These are phyloP conservation scores for Coecobrya sp. DNA, from an alignment of 2,888 invertebrate species.

Conservation along the genomic window DNA sequence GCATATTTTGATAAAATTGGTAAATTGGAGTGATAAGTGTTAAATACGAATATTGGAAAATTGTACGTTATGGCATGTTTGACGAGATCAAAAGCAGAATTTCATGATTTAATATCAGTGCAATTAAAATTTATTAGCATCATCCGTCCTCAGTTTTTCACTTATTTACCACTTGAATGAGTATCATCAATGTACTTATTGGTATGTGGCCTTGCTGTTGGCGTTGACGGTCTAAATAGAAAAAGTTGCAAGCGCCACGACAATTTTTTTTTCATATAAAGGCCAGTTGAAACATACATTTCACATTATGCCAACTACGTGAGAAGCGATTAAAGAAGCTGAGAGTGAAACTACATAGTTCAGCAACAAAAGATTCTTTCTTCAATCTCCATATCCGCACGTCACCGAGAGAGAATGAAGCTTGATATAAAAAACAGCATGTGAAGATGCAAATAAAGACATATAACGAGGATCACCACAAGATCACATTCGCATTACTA, in stretches of 20 bases:
- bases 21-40: too few relatives aligned
- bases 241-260: not conserved
- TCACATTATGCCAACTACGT: slow-evolving; percentile 55
- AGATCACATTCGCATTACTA: not conserved
- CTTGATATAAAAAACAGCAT: not conserved
- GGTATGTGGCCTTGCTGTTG: too few relatives aligned
- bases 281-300: slow-evolving; percentile 33
- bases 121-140: too few relatives aligned
- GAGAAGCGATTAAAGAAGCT: slow-evolving; percentile 28
- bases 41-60: too few relatives aligned
- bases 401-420: not conserved
- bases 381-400: not conserved
- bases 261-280: not conserved
- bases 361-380: not conserved
- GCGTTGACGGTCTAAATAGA: too few relatives aligned
- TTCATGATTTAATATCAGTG: too few relatives aligned
- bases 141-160: too few relatives aligned
- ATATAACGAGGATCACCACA: not conserved
- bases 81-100: too few relatives aligned
- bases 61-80: too few relatives aligned
- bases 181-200: too few relatives aligned
- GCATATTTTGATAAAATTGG: too few relatives aligned
- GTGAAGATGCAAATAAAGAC: not conserved
- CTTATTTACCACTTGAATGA: too few relatives aligned
- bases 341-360: slow-evolving; percentile 10